phyloP scores from a whole-genome alignment of 2,113 vertebrate genomes.

The Phylloscopus whistleri region DNA sequence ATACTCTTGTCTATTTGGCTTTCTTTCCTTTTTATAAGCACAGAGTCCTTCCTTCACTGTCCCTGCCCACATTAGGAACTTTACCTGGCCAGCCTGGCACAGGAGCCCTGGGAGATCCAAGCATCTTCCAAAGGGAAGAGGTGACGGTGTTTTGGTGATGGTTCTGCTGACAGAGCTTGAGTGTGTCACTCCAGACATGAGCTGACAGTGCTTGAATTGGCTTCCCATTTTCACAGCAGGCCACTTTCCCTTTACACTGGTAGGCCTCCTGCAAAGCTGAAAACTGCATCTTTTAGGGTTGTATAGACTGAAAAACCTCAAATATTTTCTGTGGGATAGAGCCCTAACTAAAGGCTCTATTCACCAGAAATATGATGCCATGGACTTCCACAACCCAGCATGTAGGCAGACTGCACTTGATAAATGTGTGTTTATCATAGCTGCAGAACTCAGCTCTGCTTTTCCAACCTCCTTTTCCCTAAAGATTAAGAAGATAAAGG shows the following conservation, averaged over 20 bases:
- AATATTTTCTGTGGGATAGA: conserved; percentile 58
- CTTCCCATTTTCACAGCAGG: neutral
- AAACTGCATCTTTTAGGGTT: conserved; percentile 48
- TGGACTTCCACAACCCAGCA: conserved; percentile 8
- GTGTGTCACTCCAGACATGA: neutral
- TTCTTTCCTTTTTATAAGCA: neutral
- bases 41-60: neutral
- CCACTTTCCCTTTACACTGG: neutral
- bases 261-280: conserved; percentile 36
- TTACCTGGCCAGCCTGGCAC: neutral
- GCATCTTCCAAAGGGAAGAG: neutral
- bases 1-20: neutral
- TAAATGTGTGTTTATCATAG: conserved; percentile 38
- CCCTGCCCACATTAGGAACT: neutral
- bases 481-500: neutral
- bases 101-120: neutral
- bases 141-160: neutral
- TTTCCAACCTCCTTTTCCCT: conserved; percentile 11
- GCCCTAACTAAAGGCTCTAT: conserved; percentile 42
- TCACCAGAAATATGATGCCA: conserved; percentile 51
- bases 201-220: neutral
- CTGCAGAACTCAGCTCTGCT: conserved; percentile 25
- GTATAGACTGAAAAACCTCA: conserved; percentile 58
- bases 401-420: conserved; percentile 3
- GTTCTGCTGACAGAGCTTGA: neutral